A percentile compares a stretch with the other conserved stretches of the same genome.
Conservation (phyloP, 2,888 invertebrate species). For the Mythimna vitellina region DNA sequence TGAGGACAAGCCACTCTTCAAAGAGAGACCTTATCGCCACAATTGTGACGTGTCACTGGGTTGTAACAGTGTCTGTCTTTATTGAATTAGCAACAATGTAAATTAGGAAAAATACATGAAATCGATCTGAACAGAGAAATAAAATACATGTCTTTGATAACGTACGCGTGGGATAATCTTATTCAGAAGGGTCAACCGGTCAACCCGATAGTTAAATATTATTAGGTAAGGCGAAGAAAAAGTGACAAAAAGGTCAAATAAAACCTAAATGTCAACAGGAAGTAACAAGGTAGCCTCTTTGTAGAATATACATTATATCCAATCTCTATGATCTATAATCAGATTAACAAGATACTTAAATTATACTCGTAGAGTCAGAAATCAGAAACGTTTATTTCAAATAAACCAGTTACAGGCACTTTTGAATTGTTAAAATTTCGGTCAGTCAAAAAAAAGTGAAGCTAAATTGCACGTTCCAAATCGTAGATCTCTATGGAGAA, state of each 20-base stretch:
- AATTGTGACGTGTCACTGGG: too few species aligned
- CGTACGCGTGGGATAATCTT: slow-evolving; percentile 11
- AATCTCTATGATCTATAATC: neutral
- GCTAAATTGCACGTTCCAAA: too few species aligned
- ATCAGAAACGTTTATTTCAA: too few species aligned
- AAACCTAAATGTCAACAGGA: neutral
- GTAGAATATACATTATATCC: neutral
- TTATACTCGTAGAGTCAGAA: too few species aligned
- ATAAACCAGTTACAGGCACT: too few species aligned
- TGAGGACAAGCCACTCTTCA: too few species aligned
- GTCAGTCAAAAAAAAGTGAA: too few species aligned
- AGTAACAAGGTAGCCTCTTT: neutral
- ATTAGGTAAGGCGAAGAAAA: slow-evolving; percentile 8
- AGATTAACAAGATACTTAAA: neutral
- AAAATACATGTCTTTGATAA: slow-evolving; percentile 11
- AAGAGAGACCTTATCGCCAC: too few species aligned
- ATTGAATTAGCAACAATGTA: neutral
- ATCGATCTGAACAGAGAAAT: neutral
- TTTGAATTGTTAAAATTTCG: too few species aligned
- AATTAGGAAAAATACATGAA: neutral
- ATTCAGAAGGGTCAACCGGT: slow-evolving; percentile 31
- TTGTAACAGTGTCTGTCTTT: too few species aligned
- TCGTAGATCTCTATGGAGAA: too few species aligned
- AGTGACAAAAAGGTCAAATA: slow-evolving; percentile 21
- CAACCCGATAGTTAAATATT: slow-evolving; percentile 24